Evolutionary conservation across 2,113 vertebrate species (phyloP).

Genomic region (Lipotes vexillifer): DNA sequence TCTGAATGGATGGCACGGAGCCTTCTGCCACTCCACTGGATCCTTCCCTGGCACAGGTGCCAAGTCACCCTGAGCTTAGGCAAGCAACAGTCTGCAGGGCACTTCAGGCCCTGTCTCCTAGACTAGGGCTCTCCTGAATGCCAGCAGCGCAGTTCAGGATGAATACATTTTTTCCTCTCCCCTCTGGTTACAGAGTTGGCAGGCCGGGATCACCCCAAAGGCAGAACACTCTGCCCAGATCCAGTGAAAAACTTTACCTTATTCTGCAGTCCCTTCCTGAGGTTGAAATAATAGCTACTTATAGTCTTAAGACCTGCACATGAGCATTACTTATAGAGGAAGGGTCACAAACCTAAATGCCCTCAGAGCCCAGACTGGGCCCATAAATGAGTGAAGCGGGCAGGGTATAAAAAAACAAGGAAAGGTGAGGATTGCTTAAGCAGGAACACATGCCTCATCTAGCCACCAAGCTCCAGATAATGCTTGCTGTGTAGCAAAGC

Average conservation of each 20-base stretch:
- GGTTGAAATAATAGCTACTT: not conserved
- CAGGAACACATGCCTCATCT: accelerated
- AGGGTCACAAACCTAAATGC: not conserved
- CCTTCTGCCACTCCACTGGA: conserved; percentile 72
- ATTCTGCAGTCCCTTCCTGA: not conserved
- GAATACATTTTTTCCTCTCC: conserved; percentile 23
- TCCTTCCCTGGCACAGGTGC: conserved; percentile 62
- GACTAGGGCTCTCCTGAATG: conserved; percentile 26
- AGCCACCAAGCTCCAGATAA: not conserved
- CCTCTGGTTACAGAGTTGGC: not conserved
- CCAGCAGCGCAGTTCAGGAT: not conserved
- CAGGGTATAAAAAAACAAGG: not conserved
- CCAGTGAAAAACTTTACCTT: not conserved
- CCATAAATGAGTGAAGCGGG: not conserved
- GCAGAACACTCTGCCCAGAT: not conserved
- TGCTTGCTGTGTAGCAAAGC: not conserved
- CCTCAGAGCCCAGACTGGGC: not conserved
- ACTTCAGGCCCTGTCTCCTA: conserved; percentile 48
- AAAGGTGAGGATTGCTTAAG: not conserved
- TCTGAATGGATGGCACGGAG: conserved; percentile 76
- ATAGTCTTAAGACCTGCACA: not conserved
- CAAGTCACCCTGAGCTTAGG: conserved; percentile 57
- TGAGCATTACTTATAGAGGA: not conserved
- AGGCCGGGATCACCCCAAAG: not conserved
- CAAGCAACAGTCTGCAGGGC: conserved; percentile 53